Evolutionary conservation across 2,797 vertebrate genomes (phyloP).

Genomic region (Semaprochilodus insignis): DNA sequence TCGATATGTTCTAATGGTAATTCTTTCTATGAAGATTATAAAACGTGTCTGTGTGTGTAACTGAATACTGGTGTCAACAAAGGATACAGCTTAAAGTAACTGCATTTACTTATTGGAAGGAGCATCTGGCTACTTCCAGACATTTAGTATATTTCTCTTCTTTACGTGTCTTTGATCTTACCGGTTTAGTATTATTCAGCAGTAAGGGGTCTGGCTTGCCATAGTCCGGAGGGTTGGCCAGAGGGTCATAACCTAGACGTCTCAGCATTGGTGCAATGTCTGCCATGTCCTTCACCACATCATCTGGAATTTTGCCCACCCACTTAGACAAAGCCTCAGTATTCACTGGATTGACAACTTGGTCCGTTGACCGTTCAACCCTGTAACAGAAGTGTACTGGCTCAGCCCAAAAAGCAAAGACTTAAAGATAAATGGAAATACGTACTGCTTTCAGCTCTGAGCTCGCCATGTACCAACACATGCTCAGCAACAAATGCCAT

Average conservation of each 20-base stretch:
- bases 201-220: constrained; percentile 78
- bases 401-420: not conserved
- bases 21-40: no score
- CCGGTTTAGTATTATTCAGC: constrained; percentile 81
- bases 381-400: constrained; percentile 68
- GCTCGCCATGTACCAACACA: no score
- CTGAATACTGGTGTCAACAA: no score
- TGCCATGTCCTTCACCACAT: constrained; percentile 92
- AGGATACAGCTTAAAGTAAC: no score
- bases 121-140: no score
- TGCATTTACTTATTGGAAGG: no score
- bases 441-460: no score
- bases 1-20: no score
- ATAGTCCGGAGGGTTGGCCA: constrained; percentile 93
- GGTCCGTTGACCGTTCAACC: constrained; percentile 94
- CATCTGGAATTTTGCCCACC: constrained; percentile 91
- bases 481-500: no score
- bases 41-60: no score
- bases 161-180: constrained; percentile 23
- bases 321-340: constrained; percentile 92
- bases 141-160: not conserved
- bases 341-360: constrained; percentile 97
- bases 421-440: no score
- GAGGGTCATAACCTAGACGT: constrained; percentile 91
- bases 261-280: constrained; percentile 94